Evolutionary conservation across 2,113 vertebrate species (phyloP).

Genomic region (Thymallus thymallus): DNA sequence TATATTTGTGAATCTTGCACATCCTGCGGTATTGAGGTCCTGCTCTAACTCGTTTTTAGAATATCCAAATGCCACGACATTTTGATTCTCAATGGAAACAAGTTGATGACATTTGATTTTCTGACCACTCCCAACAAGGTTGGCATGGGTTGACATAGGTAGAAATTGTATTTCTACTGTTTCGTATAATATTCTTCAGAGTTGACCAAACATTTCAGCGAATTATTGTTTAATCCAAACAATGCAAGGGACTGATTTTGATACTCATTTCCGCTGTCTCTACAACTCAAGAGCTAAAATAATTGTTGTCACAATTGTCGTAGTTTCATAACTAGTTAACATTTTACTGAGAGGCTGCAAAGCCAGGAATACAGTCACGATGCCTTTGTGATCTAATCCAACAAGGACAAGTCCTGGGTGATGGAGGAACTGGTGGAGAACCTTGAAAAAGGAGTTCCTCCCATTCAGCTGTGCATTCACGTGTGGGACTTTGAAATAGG

Average conservation of each 20-base stretch:
- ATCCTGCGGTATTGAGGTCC: too few species aligned
- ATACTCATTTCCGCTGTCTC: conserved; percentile 18
- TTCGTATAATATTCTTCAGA: conserved; percentile 24
- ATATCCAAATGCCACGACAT: conserved; percentile 53
- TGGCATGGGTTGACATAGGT: conserved; percentile 67
- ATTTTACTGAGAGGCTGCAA: conserved; percentile 34
- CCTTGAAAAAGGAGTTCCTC: conserved; percentile 35
- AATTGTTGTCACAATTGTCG: not conserved
- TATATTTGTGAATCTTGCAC: conserved; percentile 4
- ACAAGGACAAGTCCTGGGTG: conserved; percentile 46
- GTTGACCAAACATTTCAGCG: conserved; percentile 53
- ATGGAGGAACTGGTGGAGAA: conserved; percentile 45
- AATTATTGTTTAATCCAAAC: conserved; percentile 37
- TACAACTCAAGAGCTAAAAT: conserved; percentile 16
- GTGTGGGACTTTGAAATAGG: conserved; percentile 39
- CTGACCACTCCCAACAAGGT: conserved; percentile 29
- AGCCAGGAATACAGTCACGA: conserved; percentile 35
- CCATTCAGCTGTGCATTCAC: conserved; percentile 47
- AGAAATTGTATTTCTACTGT: conserved; percentile 54
- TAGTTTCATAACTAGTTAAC: not conserved
- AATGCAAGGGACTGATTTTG: conserved; percentile 30
- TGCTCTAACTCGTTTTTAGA: conserved; percentile 52
- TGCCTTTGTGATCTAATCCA: conserved; percentile 51
- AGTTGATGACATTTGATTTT: conserved; percentile 59
- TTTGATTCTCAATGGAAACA: conserved; percentile 75